Evolutionary conservation across 2,113 vertebrate species (phyloP), one percentile per base, ranked within the genome.

Genomic region (Heterochromis multidens): DNA sequence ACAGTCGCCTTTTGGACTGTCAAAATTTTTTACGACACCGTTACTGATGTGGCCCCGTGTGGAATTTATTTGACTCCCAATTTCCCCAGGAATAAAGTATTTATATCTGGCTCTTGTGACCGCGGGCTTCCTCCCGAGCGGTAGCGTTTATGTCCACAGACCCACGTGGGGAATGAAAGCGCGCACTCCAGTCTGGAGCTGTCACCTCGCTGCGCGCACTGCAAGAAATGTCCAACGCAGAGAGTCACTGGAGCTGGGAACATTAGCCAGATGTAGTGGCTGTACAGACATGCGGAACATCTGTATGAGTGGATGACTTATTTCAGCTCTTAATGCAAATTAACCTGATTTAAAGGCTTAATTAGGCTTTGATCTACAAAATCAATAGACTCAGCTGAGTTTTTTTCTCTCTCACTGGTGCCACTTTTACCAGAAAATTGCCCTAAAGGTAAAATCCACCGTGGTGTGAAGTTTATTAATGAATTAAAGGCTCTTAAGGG

Each of bases 61-160:
- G 93, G 93, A 95, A 96, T 96, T 95, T 95, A 95, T 95, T 96
- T 92, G 92, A 94, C 94, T 96, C 92, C 91, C 88, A 89, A 93
- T 95, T 94, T 93, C 93, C 93, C 88, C 89, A 65, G 92, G 86
- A 95, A 94, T 92, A 91, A 91, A 88, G 92, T 95, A 95, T 95
- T 95, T 95, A 95, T 95, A 94, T 94, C 93, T 92, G 89, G 86
- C 85, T 87, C 89, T 49, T 11, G 88, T 79, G 90, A 87, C 94
- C 91, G 88, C 93, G 86, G 91, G 89, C 93, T 94, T 95, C 93
- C 94, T 94, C 94, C 82, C 8, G 82, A 89, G 88, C 86, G 27
- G 83, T 81, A 54, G 92, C 81, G 87, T 92, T 95, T 90, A 84
- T 92, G 91, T 95, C 89, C 91, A 91, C 92, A 92, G 89, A 89